Conservation (phyloP, 2,113 vertebrate species). For the Nothocercus julius region DNA sequence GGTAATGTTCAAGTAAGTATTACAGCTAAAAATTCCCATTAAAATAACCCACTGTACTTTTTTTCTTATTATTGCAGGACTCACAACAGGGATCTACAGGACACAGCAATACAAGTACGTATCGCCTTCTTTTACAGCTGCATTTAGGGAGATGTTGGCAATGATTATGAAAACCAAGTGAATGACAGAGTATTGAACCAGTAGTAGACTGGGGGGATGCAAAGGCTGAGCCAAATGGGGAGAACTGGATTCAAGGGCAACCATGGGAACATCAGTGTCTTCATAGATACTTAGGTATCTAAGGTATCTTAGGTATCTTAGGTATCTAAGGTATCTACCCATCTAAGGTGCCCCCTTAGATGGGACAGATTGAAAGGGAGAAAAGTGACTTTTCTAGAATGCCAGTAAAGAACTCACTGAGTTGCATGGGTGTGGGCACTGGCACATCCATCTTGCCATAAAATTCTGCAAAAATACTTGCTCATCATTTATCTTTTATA, state of each 20-base stretch:
- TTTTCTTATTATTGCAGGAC: slow-evolving; percentile 79
- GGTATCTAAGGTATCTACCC: too few relatives aligned
- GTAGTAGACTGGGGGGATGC: not conserved
- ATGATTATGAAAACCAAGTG: not conserved
- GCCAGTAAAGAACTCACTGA: not conserved
- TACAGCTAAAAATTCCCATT: not conserved
- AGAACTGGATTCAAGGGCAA: not conserved
- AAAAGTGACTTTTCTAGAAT: not conserved
- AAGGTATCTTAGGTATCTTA: too few relatives aligned
- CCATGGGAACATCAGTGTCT: not conserved
- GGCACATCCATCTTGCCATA: not conserved
- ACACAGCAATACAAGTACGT: slow-evolving; percentile 89
- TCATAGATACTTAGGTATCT: not conserved
- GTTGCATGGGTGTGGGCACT: not conserved
- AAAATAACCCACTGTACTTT: slow-evolving; percentile 58
- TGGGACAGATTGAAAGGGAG: not conserved
- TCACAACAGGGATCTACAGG: slow-evolving; percentile 78
- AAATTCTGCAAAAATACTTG: not conserved
- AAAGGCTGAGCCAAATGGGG: not conserved
- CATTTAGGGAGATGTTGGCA: not conserved
- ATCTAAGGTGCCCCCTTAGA: too few relatives aligned
- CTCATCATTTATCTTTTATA: not conserved
- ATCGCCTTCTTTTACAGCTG: slow-evolving; percentile 2
- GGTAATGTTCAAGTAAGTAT: not conserved
- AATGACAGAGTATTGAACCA: not conserved